Percentiles rank a stretch among this genome's conserved stretches.
Evolutionary conservation across 2,888 invertebrate genomes (phyloP).

Genomic region (Agrochola lychnidis): DNA sequence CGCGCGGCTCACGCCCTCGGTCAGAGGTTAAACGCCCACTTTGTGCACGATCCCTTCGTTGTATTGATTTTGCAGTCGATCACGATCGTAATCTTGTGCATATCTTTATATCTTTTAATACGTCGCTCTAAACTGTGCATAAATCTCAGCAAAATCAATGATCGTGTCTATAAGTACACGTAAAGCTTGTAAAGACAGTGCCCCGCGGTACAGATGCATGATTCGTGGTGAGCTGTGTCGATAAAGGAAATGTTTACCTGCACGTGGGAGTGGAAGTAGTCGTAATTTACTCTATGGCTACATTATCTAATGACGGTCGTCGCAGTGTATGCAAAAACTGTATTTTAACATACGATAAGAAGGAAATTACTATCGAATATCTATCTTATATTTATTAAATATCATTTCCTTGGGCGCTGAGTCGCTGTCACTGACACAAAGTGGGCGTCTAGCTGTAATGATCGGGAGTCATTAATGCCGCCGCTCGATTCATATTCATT

Average conservation of each 20-base stretch:
- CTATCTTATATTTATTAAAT: too few relatives aligned
- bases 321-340: slow-evolving; percentile 73
- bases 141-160: slow-evolving; percentile 60
- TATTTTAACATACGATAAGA: slow-evolving; percentile 70
- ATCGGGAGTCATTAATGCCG: slow-evolving; percentile 58
- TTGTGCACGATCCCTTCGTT: slow-evolving; percentile 86
- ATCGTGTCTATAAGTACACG: slow-evolving; percentile 67
- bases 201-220: slow-evolving; percentile 70
- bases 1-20: slow-evolving; percentile 81
- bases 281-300: slow-evolving; percentile 79
- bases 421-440: slow-evolving; percentile 55
- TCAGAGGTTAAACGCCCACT: slow-evolving; percentile 89
- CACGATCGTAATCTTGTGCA: slow-evolving; percentile 79
- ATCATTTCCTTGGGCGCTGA: slow-evolving; percentile 69
- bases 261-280: slow-evolving; percentile 68
- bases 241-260: slow-evolving; percentile 72
- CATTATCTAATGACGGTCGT: slow-evolving; percentile 75
- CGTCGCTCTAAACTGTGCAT: slow-evolving; percentile 58
- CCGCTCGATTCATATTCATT: slow-evolving; percentile 68
- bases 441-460: slow-evolving; percentile 69
- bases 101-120: slow-evolving; percentile 76
- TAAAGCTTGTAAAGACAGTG: slow-evolving; percentile 67
- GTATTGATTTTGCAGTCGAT: slow-evolving; percentile 88
- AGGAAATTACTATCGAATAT: slow-evolving; percentile 69
- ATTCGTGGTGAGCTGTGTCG: slow-evolving; percentile 66